Base-by-base conservation (phyloP, 64 coral and sea anemone species). In the Exaiptasia diaphana region DNA sequence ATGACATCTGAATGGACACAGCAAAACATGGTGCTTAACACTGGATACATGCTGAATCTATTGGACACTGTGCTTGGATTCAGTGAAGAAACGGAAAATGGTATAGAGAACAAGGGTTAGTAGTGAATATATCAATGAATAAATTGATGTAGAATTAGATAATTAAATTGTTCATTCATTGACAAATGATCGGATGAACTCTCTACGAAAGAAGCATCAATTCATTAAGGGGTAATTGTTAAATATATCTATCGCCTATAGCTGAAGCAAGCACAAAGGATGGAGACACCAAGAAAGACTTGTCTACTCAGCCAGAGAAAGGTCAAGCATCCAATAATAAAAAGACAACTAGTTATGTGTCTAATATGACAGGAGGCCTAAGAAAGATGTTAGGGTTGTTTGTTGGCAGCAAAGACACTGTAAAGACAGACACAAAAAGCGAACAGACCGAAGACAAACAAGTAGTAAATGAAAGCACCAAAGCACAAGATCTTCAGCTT, bases 41-140 rank as follows among this genome's bases (percentile, higher is more conserved):
- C 74, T 26, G 84, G 84, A 24, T 78, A 75, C 48, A 77, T 78
- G 46, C 38, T 87, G 44, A 28, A 87, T 38, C 73, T 87, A 12
- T 25, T 87, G 24, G 73, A 87, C 14, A 53, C 73, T 2, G 59
- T 64, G 48, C 74, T 87, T 2, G 73, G 60, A 25, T 42, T 57
- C 15, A 37, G 23, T 53, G 37, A 87, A 15, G 49, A 77, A 12
- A 37, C 67, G 37, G 43, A 35, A 1, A 35, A 53, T 41, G 58
- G 12, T 36, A 82, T 22, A 26, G 68, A 69, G 42, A n/a, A n/a
- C n/a, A n/a, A n/a, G n/a, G n/a, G n/a, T n/a, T n/a, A n/a, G 20
- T 50, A 50, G n/a, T n/a, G n/a, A n/a, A n/a, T n/a, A n/a, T n/a
- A n/a, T n/a, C n/a, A n/a, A n/a, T n/a, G n/a, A n/a, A n/a, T n/a